These are phyloP conservation scores for Platygyra sinensis DNA, from an alignment of 64 coral and sea anemone species.

Conservation along the genomic window DNA sequence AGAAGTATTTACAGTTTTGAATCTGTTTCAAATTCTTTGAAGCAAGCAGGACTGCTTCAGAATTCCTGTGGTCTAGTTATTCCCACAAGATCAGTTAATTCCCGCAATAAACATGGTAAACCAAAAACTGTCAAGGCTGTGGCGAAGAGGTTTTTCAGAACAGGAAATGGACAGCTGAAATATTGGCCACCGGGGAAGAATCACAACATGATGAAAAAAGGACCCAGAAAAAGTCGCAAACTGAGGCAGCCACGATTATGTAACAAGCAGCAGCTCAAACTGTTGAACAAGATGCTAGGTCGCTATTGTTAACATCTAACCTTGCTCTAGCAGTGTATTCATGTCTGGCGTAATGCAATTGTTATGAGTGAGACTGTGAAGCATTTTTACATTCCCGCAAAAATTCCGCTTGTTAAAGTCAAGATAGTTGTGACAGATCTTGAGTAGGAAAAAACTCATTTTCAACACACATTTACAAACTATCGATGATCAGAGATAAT, in stretches of 20 bases:
- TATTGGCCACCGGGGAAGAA: conserved; percentile 80
- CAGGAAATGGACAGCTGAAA: conserved; percentile 83
- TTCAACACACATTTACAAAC: too few relatives aligned
- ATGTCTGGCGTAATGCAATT: too few relatives aligned
- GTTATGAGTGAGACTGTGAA: too few relatives aligned
- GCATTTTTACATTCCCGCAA: too few relatives aligned
- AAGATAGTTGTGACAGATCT: too few relatives aligned
- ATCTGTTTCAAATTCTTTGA: background rate
- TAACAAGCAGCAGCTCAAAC: conserved; percentile 72
- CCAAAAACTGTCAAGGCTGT: conserved; percentile 90
- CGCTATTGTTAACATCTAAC: background rate
- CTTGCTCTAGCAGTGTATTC: background rate
- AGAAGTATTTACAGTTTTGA: conserved; percentile 14
- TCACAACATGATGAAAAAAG: conserved; percentile 91
- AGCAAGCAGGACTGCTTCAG: background rate
- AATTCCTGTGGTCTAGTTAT: background rate
- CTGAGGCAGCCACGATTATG: conserved; percentile 72
- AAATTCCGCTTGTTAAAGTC: too few relatives aligned
- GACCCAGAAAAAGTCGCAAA: conserved; percentile 73
- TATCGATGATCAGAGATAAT: too few relatives aligned
- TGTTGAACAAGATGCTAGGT: conserved; percentile 84
- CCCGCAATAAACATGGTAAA: conserved; percentile 78
- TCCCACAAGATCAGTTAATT: conserved; percentile 9
- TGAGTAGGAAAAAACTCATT: too few relatives aligned
- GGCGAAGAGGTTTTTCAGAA: conserved; percentile 77